A percentile compares a stretch with the other conserved stretches of the same genome.
Evolutionary conservation across 2,797 vertebrate genomes (phyloP).

Genomic region (Gorsachius magnificus): DNA sequence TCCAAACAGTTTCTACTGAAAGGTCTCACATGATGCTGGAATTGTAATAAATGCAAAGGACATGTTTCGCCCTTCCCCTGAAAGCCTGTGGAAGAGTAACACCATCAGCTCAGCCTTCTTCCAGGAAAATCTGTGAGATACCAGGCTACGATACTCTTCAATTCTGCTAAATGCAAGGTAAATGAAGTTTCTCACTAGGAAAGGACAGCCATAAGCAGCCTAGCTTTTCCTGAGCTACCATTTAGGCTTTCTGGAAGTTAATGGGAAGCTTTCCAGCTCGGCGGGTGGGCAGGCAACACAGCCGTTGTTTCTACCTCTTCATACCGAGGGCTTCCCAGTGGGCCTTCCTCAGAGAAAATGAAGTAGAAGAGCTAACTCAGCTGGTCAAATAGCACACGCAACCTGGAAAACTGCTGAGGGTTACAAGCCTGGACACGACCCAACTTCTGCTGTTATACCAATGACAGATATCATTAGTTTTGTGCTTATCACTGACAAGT

Average conservation of each 20-base stretch:
- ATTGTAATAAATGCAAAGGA: not conserved
- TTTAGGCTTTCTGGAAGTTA: not conserved
- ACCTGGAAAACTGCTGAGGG: not conserved
- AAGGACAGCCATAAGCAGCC: not conserved
- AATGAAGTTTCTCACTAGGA: not conserved
- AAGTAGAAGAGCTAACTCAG: not conserved
- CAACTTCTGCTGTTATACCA: not conserved
- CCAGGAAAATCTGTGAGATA: not conserved
- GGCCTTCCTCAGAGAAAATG: not conserved
- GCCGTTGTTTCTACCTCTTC: not conserved
- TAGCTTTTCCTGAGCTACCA: not conserved
- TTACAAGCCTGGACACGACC: not conserved
- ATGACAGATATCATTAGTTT: rapidly evolving
- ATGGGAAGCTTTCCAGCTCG: not conserved
- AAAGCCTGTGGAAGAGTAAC: not conserved
- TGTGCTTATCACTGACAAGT: not conserved
- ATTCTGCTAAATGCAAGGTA: not conserved
- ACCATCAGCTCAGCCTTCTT: not conserved
- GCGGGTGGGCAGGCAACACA: not conserved
- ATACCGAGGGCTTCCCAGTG: not conserved
- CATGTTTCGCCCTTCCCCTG: rapidly evolving
- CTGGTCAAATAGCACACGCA: not conserved
- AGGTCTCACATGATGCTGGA: not conserved
- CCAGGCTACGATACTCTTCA: rapidly evolving
- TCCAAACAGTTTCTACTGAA: not conserved